Evolutionary conservation across 2,113 vertebrate genomes (phyloP), one percentile per base, ranked within the genome.

Genomic region (Hemiprocne comata): DNA sequence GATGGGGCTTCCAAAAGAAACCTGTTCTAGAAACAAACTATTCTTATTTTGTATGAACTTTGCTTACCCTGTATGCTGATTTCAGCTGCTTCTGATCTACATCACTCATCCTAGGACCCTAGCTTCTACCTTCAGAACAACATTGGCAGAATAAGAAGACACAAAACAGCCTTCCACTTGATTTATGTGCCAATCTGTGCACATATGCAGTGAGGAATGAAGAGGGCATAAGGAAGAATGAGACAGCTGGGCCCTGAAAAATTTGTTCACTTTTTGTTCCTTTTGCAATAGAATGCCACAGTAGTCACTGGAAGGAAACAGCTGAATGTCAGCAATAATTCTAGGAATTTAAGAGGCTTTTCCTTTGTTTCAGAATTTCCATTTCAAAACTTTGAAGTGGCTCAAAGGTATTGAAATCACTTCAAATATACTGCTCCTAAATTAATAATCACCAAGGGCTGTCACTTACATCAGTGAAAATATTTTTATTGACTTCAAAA

Each of bases 401-500:
- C 9, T 77, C 54, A 46, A 70, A 95, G 13, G 77, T 28, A 88
- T 0, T 54, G 26, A 81, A 90, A 60, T 57, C 6, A 74, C 48
- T 94, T 86, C 33, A 92, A 74, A 93, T 18, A 81, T 5, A 1
- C 4, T 74, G 53, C 31, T 92, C 77, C 78, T 65, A 92, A 89
- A 84, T 57, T 69, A 78, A 53, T 67, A 67, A 71, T 67, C 29
- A 75, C 33, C 33, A 89, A 60, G 17, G 20, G 28, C n/a, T 70
- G 23, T 33, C 55, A 62, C 36, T 76, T 79, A 84, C 40, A 67
- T 57, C 33, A 72, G 53, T 53, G 33, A 78, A 91, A 94, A 86
- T 80, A 64, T 81, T 96, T 90, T 84, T 38, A 64, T 14, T 77
- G 50, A 74, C 65, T 17, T 89, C 81, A 83, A 90, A 90, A 86